phyloP scores from a whole-genome alignment of 2,113 vertebrate species.

The Heliornis fulica region DNA sequence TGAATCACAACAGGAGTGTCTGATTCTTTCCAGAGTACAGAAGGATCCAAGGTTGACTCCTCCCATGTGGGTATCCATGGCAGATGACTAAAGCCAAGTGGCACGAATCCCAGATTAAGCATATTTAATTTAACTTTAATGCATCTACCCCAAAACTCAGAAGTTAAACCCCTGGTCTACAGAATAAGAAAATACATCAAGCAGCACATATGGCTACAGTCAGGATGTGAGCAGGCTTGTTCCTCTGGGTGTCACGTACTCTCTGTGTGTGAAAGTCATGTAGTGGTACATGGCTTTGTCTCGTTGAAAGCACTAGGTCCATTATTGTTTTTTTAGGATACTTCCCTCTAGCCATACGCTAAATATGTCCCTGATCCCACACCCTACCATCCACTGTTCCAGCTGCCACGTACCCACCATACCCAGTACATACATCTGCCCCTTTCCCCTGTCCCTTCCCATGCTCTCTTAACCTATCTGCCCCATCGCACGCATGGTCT shows the following conservation, averaged over 20 bases:
- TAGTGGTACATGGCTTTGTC: background rate
- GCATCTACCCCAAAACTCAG: background rate
- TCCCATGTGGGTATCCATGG: background rate
- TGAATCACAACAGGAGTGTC: background rate
- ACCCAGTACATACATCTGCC: background rate
- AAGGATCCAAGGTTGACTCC: background rate
- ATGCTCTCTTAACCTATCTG: background rate
- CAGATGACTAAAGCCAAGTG: background rate
- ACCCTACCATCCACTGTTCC: background rate
- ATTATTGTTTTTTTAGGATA: background rate
- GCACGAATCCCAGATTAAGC: background rate
- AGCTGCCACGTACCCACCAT: fast-evolving
- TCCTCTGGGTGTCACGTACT: background rate
- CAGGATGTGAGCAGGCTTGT: background rate
- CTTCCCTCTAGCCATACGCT: background rate
- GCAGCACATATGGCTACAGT: background rate
- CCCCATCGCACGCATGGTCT: fast-evolving
- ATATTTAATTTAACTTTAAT: background rate
- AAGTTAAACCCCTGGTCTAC: background rate
- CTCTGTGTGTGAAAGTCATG: background rate
- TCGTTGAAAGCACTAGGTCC: background rate
- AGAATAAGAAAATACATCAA: background rate
- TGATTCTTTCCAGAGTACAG: background rate
- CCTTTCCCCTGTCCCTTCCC: background rate
- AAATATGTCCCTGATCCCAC: background rate